phyloP scores from a whole-genome alignment of 2,113 vertebrate genomes.

The Pachycephala philippinensis region DNA sequence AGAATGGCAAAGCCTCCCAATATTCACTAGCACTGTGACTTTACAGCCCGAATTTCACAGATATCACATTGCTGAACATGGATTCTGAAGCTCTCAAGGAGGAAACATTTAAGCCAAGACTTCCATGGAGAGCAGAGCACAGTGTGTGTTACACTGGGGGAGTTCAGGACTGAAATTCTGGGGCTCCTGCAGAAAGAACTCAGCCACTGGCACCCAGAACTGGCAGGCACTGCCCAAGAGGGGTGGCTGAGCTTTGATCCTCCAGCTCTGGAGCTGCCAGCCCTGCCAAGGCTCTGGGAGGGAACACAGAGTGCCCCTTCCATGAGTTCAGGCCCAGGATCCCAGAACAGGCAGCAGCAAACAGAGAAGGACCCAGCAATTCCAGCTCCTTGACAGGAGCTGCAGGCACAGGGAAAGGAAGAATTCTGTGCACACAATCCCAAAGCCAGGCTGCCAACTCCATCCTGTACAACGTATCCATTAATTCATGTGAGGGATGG shows the following conservation, averaged over 20 bases:
- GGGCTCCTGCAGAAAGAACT: not conserved
- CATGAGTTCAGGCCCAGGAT: fast-evolving
- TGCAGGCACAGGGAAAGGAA: not conserved
- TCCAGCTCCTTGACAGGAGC: not conserved
- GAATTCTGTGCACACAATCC: not conserved
- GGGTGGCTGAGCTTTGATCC: not conserved
- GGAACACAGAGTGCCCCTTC: not conserved
- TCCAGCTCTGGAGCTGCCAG: not conserved
- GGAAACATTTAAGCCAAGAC: not conserved
- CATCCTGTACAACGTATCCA: not conserved
- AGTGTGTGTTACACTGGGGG: not conserved
- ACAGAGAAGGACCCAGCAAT: not conserved
- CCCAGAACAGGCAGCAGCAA: not conserved
- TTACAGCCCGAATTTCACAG: not conserved
- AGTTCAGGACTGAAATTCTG: not conserved
- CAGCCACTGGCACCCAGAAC: not conserved
- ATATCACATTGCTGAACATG: not conserved
- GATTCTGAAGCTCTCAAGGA: not conserved
- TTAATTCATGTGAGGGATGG: not conserved
- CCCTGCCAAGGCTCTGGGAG: not conserved
- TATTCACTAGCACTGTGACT: not conserved
- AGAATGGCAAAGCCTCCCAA: not conserved
- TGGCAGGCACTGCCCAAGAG: not conserved
- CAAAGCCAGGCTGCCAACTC: not conserved
- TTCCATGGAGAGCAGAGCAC: not conserved